These are phyloP conservation scores for Aphelenchoides bicaudatus DNA, from an alignment of 2,888 invertebrate species.

Conservation along the genomic window DNA sequence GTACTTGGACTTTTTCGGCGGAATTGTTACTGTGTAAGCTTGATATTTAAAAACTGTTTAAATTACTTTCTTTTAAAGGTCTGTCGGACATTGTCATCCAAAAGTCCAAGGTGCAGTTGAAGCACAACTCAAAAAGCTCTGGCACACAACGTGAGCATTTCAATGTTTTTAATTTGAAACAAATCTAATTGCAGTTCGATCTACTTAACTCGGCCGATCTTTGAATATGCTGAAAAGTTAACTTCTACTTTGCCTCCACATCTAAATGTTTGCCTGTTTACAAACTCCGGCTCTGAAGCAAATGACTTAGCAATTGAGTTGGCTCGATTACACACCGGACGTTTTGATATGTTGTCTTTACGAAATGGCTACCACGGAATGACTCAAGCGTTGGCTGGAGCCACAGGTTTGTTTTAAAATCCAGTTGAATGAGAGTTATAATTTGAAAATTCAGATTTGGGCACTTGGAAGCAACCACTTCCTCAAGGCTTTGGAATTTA, in stretches of 20 bases:
- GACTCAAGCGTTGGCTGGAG: conserved; percentile 72
- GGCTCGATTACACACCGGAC: conserved; percentile 76
- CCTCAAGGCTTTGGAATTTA: conserved; percentile 54
- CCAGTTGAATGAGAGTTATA: too few relatives aligned
- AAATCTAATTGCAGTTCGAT: too few relatives aligned
- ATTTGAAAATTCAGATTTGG: too few relatives aligned
- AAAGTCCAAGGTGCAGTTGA: conserved; percentile 69
- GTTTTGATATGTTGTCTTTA: conserved; percentile 77
- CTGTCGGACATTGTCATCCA: conserved; percentile 82
- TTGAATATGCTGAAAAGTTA: conserved; percentile 82
- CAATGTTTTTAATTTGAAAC: too few relatives aligned
- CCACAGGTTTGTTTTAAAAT: too few relatives aligned
- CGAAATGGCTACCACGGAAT: conserved; percentile 86
- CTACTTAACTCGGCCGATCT: conserved; percentile 82
- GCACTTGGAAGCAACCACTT: conserved; percentile 70
- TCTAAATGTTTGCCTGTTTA: conserved; percentile 83
- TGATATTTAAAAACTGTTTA: conserved; percentile 27
- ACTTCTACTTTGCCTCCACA: conserved; percentile 77
- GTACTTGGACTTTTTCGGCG: conserved; percentile 90
- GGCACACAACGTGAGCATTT: conserved; percentile 92
- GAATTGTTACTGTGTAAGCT: conserved; percentile 80
- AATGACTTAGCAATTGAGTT: conserved; percentile 87
- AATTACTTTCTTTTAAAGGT: conserved; percentile 15
- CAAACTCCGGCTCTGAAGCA: conserved; percentile 94
- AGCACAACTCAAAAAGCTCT: conserved; percentile 76